Conservation (phyloP, 2,888 invertebrate genomes). For the Drosophila paramelanica region DNA sequence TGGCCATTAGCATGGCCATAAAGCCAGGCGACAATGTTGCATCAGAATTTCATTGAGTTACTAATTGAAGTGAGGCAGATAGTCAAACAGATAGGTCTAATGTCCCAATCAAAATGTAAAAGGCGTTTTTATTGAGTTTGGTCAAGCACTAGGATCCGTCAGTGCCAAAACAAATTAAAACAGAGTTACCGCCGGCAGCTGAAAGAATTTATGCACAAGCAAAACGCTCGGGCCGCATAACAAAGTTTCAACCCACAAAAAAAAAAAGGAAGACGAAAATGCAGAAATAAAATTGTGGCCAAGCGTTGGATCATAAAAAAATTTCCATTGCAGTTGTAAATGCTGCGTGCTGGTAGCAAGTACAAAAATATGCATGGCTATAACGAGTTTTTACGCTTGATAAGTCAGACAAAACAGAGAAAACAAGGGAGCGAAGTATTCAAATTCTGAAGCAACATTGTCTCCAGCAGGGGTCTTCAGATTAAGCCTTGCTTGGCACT, state of each 20-base stretch:
- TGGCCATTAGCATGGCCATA: conserved; percentile 40
- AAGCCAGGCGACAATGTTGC: conserved; percentile 51
- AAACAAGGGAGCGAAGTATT: conserved; percentile 4
- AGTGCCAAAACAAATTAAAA: conserved; percentile 57
- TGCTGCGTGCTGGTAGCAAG: conserved; percentile 52
- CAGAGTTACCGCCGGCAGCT: conserved; percentile 51
- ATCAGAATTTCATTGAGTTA: conserved; percentile 38
- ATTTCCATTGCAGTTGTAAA: conserved; percentile 71
- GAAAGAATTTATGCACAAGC: conserved; percentile 35
- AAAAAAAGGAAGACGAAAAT: conserved; percentile 5
- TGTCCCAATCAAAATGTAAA: conserved; percentile 69
- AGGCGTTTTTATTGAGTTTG: conserved; percentile 71
- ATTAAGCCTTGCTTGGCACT: conserved; percentile 19
- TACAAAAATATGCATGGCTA: conserved; percentile 40
- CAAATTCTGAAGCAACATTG: conserved; percentile 36
- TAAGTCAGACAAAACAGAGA: conserved; percentile 41
- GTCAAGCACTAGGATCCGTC: conserved; percentile 25
- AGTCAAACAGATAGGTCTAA: conserved; percentile 45
- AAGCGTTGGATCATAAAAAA: conserved; percentile 69
- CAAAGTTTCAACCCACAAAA: conserved; percentile 24
- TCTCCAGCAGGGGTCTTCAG: not conserved
- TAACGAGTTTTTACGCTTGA: conserved; percentile 53
- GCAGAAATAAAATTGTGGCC: conserved; percentile 50
- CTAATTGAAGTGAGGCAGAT: conserved; percentile 48
- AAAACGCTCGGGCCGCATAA: conserved; percentile 31